Conservation (phyloP, 2,797 vertebrate species). For the Eulemur albifrons region DNA sequence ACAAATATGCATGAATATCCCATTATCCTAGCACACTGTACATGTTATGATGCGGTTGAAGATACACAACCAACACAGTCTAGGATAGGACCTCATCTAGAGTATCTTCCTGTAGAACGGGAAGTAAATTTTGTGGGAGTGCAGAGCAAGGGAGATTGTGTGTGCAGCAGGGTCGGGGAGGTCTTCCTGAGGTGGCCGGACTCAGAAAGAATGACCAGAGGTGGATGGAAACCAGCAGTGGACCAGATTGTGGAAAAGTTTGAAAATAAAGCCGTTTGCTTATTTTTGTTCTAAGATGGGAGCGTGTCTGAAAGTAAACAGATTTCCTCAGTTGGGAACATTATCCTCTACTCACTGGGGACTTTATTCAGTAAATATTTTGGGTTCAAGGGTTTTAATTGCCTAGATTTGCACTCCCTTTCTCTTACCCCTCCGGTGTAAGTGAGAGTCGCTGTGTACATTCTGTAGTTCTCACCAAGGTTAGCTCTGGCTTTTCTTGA, state of each 20-base stretch:
- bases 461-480: neutral
- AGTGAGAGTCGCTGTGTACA: neutral
- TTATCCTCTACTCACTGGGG: neutral
- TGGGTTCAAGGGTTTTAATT: conserved; percentile 13
- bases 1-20: neutral
- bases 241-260: neutral
- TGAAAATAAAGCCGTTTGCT: conserved; percentile 37
- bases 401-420: neutral
- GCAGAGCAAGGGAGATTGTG: neutral
- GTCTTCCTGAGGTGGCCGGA: neutral
- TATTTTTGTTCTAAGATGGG: conserved; percentile 31
- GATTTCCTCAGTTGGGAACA: conserved; percentile 30
- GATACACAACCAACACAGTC: neutral
- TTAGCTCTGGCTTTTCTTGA: neutral
- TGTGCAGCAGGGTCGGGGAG: neutral
- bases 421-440: neutral
- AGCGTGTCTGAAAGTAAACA: conserved; percentile 2
- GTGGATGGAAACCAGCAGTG: neutral
- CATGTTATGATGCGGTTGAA: neutral
- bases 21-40: too few relatives aligned
- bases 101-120: neutral
- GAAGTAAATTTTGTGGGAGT: neutral
- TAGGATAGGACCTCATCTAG: neutral
- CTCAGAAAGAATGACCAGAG: neutral
- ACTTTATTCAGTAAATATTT: conserved; percentile 35